Evolutionary conservation across 1,140 invertebrate species (phyloP).

Genomic region (Pararge aegeria): DNA sequence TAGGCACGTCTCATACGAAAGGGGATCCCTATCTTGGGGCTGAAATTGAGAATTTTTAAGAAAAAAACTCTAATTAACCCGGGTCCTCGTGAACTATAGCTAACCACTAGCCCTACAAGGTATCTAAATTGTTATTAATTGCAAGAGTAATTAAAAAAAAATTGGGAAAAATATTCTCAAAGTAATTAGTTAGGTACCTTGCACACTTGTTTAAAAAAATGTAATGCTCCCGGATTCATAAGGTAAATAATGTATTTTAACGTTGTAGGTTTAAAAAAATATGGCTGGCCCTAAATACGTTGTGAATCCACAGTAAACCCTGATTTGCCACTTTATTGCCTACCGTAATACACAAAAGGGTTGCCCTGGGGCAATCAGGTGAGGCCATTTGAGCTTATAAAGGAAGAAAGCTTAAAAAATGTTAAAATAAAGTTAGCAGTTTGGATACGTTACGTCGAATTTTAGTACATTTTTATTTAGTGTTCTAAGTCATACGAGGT

Average conservation of each 20-base stretch:
- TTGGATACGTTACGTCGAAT: slow-evolving; percentile 56
- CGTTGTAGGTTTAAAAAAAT: slow-evolving; percentile 26
- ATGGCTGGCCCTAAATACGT: slow-evolving; percentile 34
- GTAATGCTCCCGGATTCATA: not conserved
- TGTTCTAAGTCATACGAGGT: slow-evolving; percentile 19
- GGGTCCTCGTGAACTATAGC: too few relatives aligned
- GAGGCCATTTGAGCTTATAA: slow-evolving; percentile 69
- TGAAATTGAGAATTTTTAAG: too few relatives aligned
- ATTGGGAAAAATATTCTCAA: too few relatives aligned
- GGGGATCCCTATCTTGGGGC: too few relatives aligned
- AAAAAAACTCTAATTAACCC: too few relatives aligned
- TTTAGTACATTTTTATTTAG: slow-evolving; percentile 44
- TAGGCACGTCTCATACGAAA: too few relatives aligned
- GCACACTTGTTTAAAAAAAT: too few relatives aligned
- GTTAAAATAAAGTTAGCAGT: slow-evolving; percentile 69
- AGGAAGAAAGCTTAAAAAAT: slow-evolving; percentile 71
- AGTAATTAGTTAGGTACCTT: too few relatives aligned
- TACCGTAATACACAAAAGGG: slow-evolving; percentile 58
- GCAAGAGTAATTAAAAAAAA: too few relatives aligned
- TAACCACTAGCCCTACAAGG: too few relatives aligned
- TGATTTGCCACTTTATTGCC: slow-evolving; percentile 57
- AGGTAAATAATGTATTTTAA: not conserved
- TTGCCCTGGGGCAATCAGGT: slow-evolving; percentile 71
- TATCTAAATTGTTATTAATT: too few relatives aligned
- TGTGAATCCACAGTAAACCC: slow-evolving; percentile 38